Percentiles rank a stretch among this genome's conserved stretches.
These are phyloP conservation scores for Manacus vitellinus DNA, from an alignment of 2,113 vertebrate species.

Conservation along the genomic window DNA sequence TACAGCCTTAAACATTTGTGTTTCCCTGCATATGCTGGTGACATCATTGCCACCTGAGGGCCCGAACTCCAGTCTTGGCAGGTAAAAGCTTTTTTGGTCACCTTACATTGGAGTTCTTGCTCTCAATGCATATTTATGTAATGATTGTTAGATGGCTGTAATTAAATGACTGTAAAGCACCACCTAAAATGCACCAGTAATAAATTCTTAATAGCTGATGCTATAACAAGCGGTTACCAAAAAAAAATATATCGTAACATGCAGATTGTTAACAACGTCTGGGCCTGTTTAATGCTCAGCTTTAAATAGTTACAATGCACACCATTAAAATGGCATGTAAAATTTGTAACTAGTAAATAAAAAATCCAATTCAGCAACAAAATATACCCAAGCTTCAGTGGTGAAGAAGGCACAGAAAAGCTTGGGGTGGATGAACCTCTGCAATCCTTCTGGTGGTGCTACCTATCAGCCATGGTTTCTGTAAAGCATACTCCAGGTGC, in stretches of 20 bases:
- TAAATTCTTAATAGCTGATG: slow-evolving; percentile 60
- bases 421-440: neutral
- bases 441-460: neutral
- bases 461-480: neutral
- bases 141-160: slow-evolving; percentile 28
- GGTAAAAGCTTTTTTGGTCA: slow-evolving; percentile 24
- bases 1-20: slow-evolving; percentile 19
- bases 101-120: slow-evolving; percentile 6
- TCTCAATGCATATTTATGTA: slow-evolving; percentile 9
- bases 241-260: neutral
- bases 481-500: neutral
- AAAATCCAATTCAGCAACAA: neutral
- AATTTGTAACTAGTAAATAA: slow-evolving; percentile 36
- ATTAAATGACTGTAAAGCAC: slow-evolving; percentile 53
- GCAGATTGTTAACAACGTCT: slow-evolving; percentile 43
- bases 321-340: slow-evolving; percentile 25
- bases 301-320: slow-evolving; percentile 30
- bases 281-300: neutral
- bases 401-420: neutral
- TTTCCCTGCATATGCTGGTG: slow-evolving; percentile 25
- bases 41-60: slow-evolving; percentile 60
- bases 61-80: slow-evolving; percentile 50
- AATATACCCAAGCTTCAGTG: neutral
- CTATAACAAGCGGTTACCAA: neutral
- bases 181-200: slow-evolving; percentile 36